phyloP scores from a whole-genome alignment of 1,140 invertebrate species.

The Solenopsis invicta region DNA sequence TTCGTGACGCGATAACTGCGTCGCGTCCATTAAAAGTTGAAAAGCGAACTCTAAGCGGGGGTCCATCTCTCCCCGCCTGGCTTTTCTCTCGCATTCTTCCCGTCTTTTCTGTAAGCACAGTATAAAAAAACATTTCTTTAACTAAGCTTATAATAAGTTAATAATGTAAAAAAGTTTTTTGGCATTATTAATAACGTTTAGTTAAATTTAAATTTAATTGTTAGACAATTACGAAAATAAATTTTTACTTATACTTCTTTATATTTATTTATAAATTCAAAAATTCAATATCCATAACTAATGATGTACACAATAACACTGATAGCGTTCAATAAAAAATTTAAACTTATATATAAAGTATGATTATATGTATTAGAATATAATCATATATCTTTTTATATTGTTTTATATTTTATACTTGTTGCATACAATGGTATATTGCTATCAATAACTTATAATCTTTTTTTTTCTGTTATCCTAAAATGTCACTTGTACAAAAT shows the following conservation, averaged over 20 bases:
- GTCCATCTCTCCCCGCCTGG: conserved; percentile 95
- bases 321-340: neutral
- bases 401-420: neutral
- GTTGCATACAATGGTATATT: neutral
- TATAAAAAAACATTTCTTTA: conserved; percentile 5
- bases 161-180: neutral
- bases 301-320: neutral
- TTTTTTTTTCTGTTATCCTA: neutral
- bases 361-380: neutral
- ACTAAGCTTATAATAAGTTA: neutral
- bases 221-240: neutral
- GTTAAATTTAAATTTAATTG: neutral
- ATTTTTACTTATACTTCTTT: neutral
- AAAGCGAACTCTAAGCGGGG: conserved; percentile 95
- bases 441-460: neutral
- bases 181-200: neutral
- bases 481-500: neutral
- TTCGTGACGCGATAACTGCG: conserved; percentile 92
- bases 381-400: neutral
- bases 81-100: conserved; percentile 96
- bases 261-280: neutral
- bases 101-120: conserved; percentile 89
- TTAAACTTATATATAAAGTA: neutral
- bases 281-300: neutral
- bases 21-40: conserved; percentile 94